A percentile compares a stretch with the other conserved stretches of the same genome.
phyloP scores from a whole-genome alignment of 2,797 vertebrate genomes.

The Anas flavirostris region DNA sequence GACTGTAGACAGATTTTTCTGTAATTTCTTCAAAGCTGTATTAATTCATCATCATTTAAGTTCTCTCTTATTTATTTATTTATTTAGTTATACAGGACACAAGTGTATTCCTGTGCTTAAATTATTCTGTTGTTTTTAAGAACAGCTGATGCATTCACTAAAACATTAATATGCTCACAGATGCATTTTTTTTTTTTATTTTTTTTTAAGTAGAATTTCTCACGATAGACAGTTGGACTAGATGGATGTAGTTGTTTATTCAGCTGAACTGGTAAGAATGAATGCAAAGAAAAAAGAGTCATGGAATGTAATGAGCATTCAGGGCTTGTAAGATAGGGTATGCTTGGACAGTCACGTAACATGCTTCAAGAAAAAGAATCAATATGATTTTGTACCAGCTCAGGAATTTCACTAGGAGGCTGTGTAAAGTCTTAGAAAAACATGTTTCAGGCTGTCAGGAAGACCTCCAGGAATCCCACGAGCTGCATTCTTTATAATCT shows the following conservation, averaged over 20 bases:
- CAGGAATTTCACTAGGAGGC: neutral
- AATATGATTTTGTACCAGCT: neutral
- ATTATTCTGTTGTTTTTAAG: neutral
- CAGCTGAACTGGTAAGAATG: neutral
- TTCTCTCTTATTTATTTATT: neutral
- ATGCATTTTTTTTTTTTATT: neutral
- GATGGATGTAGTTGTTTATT: neutral
- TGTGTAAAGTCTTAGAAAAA: conserved; percentile 2
- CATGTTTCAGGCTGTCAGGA: neutral
- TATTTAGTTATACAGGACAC: neutral
- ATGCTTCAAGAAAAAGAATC: neutral
- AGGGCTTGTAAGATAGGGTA: neutral
- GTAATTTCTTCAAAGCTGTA: neutral
- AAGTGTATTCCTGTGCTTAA: neutral
- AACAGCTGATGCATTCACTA: neutral
- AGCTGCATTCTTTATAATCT: conserved; percentile 8
- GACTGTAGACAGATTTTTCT: neutral
- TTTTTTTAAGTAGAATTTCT: neutral
- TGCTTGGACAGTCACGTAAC: neutral
- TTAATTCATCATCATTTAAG: neutral
- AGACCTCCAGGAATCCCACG: neutral
- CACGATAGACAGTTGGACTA: neutral
- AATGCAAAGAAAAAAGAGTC: neutral
- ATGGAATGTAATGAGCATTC: neutral
- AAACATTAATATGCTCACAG: neutral